Conservation (phyloP, 92 coral and sea anemone species). For the Desmophyllum pertusum region DNA sequence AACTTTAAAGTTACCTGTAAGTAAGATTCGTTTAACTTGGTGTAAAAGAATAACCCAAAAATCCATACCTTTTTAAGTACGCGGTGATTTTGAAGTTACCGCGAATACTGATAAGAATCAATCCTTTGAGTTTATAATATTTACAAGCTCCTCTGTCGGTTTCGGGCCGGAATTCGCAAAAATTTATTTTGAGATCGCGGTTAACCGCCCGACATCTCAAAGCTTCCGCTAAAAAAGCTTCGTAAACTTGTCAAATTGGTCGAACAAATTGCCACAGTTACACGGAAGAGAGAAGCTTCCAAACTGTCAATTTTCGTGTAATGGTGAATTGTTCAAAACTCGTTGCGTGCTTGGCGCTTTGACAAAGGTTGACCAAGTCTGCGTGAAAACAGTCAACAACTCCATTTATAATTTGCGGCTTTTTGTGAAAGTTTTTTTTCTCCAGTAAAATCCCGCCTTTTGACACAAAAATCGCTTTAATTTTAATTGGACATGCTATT, state of each 20-base stretch:
- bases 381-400: constrained; percentile 10
- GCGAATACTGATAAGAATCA: neutral
- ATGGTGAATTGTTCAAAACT: neutral
- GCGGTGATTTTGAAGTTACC: neutral
- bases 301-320: neutral
- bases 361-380: neutral
- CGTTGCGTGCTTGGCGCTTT: constrained; percentile 21
- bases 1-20: neutral
- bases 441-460: constrained; percentile 14
- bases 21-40: neutral
- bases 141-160: neutral
- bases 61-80: neutral
- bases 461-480: neutral
- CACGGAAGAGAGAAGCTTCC: neutral
- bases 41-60: neutral
- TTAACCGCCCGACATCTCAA: neutral
- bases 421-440: neutral
- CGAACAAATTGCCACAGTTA: neutral
- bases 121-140: neutral
- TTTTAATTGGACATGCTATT: neutral
- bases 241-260: neutral
- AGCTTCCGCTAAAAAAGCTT: neutral
- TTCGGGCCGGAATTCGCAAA: constrained; percentile 7
- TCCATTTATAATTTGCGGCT: constrained; percentile 10
- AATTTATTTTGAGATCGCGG: neutral